Base-by-base conservation (phyloP, 2,797 vertebrate genomes). In the Nyctibius grandis region DNA sequence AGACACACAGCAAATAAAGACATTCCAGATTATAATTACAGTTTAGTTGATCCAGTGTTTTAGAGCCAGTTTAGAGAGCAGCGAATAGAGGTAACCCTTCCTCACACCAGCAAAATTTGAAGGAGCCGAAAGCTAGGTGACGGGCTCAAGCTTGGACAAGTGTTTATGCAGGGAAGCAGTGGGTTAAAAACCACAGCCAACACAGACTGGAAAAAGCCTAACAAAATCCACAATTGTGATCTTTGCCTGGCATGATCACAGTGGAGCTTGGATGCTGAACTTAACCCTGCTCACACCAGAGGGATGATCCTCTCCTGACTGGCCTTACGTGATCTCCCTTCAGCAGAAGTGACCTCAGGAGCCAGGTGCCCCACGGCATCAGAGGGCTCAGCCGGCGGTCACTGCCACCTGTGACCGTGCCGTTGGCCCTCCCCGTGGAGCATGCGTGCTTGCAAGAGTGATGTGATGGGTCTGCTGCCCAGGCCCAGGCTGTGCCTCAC, bases 391-490 rank as follows among this genome's bases (percentile, higher is more conserved):
- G 54, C 57, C 15, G 1, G 38, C 3, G 6, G 7, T 23, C 60
- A 5, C 33, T 29, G 74, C 77, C 5, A 3, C 11, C 48, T 23
- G 17, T 59, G 38, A 5, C 36, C 9, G 1, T 68, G 73, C 53
- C 1, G 0, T 3, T 9, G 56, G 63, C 50, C 36, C 25, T 80
- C 17, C 11, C 47, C 1, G 1, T 29, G 70, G 45, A 77, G 13
- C 64, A 4, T 5, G 11, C 3, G 0, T 14, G 44, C 38, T 77
- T 23, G 47, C 38, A 50, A 29, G 64, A 65, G 15, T 3, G 4
- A 19, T 3, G 9, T 25, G 57, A 15, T 1, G 2, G 42, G 18
- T 54, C 47, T 63, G 47, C 47, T 31, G 48, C 75, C 18, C 2
- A 0, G 29, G 33, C 68, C 38, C 48, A 2, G 34, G 61, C 31